phyloP scores from a whole-genome alignment of 2,888 invertebrate genomes.

The Drosophila mulleri region DNA sequence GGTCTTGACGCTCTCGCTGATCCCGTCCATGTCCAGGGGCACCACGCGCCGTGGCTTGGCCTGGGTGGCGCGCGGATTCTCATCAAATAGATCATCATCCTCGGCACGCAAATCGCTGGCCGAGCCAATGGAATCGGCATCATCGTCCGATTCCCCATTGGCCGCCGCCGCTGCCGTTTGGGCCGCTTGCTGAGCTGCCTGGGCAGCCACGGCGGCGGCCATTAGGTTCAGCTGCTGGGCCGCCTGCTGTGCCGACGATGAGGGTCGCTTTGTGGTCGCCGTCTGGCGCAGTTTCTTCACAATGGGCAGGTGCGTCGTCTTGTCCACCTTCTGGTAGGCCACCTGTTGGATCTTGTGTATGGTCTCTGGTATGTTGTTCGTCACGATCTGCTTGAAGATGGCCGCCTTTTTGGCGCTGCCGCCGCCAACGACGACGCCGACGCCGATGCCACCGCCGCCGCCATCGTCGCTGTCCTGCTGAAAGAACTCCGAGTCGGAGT shows the following conservation, averaged over 20 bases:
- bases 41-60: conserved; percentile 80
- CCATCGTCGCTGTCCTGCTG: conserved; percentile 81
- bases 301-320: conserved; percentile 84
- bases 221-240: conserved; percentile 77
- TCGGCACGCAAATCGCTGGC: conserved; percentile 89
- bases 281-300: conserved; percentile 86
- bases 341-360: conserved; percentile 86
- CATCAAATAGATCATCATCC: conserved; percentile 85
- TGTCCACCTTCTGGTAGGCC: conserved; percentile 86
- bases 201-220: conserved; percentile 70
- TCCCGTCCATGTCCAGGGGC: conserved; percentile 86
- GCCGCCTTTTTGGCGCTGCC: conserved; percentile 78
- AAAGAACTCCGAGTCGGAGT: conserved; percentile 86
- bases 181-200: conserved; percentile 57
- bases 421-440: conserved; percentile 28
- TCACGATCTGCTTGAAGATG: conserved; percentile 85
- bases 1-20: conserved; percentile 88
- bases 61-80: conserved; percentile 82
- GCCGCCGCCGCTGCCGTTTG: conserved; percentile 40
- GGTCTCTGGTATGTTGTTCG: conserved; percentile 86
- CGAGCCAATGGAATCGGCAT: conserved; percentile 90
- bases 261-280: conserved; percentile 77
- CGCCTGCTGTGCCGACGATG: conserved; percentile 82
- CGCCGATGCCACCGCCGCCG: conserved; percentile 19
- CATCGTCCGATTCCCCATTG: conserved; percentile 84